Conservation (phyloP, 2,888 invertebrate genomes). For the Gymnocheta viridis region DNA sequence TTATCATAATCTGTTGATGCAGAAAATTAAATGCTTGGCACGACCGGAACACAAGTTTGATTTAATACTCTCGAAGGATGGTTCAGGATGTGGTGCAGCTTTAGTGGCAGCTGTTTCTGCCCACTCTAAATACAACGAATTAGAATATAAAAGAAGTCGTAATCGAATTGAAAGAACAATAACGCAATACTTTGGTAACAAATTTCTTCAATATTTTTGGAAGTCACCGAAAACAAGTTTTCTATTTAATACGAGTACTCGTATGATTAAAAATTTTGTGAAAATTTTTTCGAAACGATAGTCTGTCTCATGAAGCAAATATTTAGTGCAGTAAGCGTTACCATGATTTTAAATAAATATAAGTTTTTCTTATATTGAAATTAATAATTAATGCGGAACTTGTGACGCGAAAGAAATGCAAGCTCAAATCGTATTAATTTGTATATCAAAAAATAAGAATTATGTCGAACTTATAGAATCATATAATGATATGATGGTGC, state of each 20-base stretch:
- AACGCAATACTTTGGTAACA: background rate
- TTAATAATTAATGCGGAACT: too few species aligned
- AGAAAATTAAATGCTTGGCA: conserved; percentile 85
- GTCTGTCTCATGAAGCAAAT: too few species aligned
- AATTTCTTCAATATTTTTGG: background rate
- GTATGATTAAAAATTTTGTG: background rate
- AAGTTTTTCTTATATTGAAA: too few species aligned
- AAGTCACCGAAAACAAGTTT: background rate
- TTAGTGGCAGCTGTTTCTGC: conserved; percentile 89
- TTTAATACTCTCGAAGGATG: conserved; percentile 87
- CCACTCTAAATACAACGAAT: background rate
- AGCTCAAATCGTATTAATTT: too few species aligned
- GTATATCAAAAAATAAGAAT: too few species aligned
- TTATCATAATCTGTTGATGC: conserved; percentile 84
- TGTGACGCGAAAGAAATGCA: too few species aligned
- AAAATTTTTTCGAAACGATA: too few species aligned
- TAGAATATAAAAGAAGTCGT: background rate
- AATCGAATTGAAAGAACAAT: background rate
- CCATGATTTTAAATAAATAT: too few species aligned
- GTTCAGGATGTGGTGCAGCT: conserved; percentile 92
- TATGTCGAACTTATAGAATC: too few species aligned
- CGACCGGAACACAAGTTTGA: conserved; percentile 81
- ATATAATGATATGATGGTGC: too few species aligned
- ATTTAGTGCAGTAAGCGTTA: too few species aligned
- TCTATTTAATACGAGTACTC: background rate